Evolutionary conservation across 2,797 vertebrate genomes (phyloP).

Genomic region (Microhierax caerulescens): DNA sequence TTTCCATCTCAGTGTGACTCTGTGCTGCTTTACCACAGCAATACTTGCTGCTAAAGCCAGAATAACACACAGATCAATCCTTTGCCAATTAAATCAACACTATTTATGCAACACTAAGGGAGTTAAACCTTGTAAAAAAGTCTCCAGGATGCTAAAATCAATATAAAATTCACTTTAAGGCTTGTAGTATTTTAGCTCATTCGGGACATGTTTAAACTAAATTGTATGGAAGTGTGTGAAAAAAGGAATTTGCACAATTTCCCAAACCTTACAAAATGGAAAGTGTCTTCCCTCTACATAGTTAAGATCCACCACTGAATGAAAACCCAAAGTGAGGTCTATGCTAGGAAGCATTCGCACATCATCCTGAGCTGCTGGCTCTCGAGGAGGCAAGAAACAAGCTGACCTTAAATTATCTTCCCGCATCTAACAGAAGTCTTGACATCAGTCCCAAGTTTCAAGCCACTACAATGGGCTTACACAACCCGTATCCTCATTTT

Average conservation of each 20-base stretch:
- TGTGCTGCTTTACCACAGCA: neutral
- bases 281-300: neutral
- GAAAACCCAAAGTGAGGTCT: neutral
- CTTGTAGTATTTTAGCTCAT: neutral
- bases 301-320: neutral
- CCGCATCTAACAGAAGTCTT: neutral
- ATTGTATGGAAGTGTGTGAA: neutral
- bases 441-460: neutral
- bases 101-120: neutral
- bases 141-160: neutral
- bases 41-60: neutral
- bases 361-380: neutral
- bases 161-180: neutral
- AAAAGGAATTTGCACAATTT: neutral
- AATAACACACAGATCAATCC: neutral
- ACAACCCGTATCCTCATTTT: neutral
- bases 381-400: neutral
- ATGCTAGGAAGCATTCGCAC: neutral
- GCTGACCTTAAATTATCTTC: neutral
- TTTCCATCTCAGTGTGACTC: neutral
- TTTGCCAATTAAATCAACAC: neutral
- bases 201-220: neutral
- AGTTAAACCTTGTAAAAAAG: neutral
- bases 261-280: neutral
- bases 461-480: neutral